These are phyloP conservation scores for Oncorhynchus nerka DNA, from an alignment of 2,113 vertebrate genomes.

Conservation along the genomic window DNA sequence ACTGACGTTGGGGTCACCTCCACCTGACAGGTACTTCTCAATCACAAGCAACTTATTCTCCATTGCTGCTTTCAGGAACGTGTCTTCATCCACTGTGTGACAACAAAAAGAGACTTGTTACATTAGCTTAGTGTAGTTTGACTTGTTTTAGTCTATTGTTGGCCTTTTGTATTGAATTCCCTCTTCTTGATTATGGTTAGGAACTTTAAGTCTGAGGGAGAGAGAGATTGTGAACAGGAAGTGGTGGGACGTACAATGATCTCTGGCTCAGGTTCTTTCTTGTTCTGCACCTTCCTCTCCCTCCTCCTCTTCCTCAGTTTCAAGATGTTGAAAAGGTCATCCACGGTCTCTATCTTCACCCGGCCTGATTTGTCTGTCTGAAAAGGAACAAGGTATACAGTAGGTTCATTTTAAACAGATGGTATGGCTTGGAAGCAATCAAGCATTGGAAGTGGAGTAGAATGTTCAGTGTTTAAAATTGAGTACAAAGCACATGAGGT, in stretches of 20 bases:
- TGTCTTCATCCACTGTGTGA: constrained; percentile 59
- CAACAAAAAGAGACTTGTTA: not conserved
- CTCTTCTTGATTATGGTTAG: too few relatives aligned
- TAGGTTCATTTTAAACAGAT: not conserved
- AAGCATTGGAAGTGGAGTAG: not conserved
- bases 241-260: constrained; percentile 72
- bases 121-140: not conserved
- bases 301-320: constrained; percentile 92
- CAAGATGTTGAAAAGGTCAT: constrained; percentile 92
- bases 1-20: constrained; percentile 71
- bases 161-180: not conserved
- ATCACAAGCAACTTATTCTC: constrained; percentile 76
- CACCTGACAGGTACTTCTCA: constrained; percentile 78
- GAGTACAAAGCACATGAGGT: not conserved
- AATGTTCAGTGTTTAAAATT: not conserved
- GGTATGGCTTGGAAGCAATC: too few relatives aligned
- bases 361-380: constrained; percentile 79
- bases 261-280: constrained; percentile 72
- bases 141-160: not conserved
- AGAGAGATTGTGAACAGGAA: not conserved
- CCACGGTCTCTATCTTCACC: constrained; percentile 90
- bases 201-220: not conserved
- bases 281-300: constrained; percentile 75
- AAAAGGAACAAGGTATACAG: not conserved
- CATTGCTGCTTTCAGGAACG: constrained; percentile 74